Evolutionary conservation across 2,888 invertebrate species (phyloP), one percentile per base, ranked within the genome.

Genomic region (Agrochola lota): DNA sequence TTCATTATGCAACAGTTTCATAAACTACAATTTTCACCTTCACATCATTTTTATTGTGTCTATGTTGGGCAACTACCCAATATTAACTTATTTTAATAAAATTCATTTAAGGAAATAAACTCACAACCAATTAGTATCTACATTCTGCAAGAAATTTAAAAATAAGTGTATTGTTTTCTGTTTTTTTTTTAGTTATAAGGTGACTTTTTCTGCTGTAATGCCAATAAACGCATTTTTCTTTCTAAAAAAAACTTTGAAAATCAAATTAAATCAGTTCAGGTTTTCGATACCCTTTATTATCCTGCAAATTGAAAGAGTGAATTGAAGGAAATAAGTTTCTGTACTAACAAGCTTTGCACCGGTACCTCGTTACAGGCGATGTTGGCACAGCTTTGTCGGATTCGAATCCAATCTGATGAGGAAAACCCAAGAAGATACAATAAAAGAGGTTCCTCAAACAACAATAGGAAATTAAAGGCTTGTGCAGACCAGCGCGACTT

Each of bases 311-410:
- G 52, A 77, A 85, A 77, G 63, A 85, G 67, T 52, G 74, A 43
- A 67, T 9, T 55, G 64, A 78, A 78, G 57, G 57, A 66, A 82
- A 78, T 74, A 77, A 81, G 71, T 73, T 77, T 60, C 49, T 15
- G 70, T 69, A 67, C 43, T 80, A 77, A 69, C 74, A 75, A 82
- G 83, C 57, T 78, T 76, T 77, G 49, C 69, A 67, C n/a, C 59
- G 67, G 67, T 71, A 60, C 78, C 74, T 78, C 68, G 68, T 77
- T 85, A 82, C 43, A 49, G 30, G 66, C 70, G 40, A 20, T 78
- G 69, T 72, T 72, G 74, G 63, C 71, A 63, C 59, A 62, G 82
- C 74, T 77, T 82, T 63, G 52, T 49, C 26, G 35, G 60, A 43
- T 68, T 63, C 59, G 15, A 40, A 43, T 71, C 63, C 73, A 55